Evolutionary conservation across 1,140 invertebrate species (phyloP).

Genomic region (Gonatopus flavifemur): DNA sequence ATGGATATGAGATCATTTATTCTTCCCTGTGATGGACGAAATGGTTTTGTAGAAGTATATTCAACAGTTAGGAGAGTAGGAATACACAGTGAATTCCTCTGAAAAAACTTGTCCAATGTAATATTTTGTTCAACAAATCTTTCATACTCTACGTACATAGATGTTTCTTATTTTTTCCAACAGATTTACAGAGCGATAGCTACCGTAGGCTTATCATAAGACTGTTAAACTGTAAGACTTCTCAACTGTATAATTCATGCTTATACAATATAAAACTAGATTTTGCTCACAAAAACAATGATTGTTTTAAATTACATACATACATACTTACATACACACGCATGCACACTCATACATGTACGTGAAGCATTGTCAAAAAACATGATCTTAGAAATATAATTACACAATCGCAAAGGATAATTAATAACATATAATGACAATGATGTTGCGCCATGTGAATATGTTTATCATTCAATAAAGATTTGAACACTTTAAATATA

Average conservation of each 20-base stretch:
- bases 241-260: slow-evolving; percentile 38
- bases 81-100: no score
- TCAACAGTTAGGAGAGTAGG: no score
- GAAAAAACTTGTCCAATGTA: no score
- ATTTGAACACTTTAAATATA: slow-evolving; percentile 48
- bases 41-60: no score
- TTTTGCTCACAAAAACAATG: slow-evolving; percentile 46
- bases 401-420: slow-evolving; percentile 36
- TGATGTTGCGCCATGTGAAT: slow-evolving; percentile 44
- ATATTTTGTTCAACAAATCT: no score
- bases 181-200: slow-evolving; percentile 25
- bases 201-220: slow-evolving; percentile 28
- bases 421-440: slow-evolving; percentile 40
- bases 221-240: slow-evolving; percentile 28
- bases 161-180: slow-evolving; percentile 6
- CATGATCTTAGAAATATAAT: slow-evolving; percentile 33
- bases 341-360: slow-evolving; percentile 23
- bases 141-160: no score
- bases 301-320: slow-evolving; percentile 35
- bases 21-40: no score
- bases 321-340: slow-evolving; percentile 31
- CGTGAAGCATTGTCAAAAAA: slow-evolving; percentile 27
- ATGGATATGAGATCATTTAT: no score
- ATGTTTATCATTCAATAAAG: slow-evolving; percentile 51
- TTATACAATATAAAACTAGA: slow-evolving; percentile 52